Conservation (phyloP, 2,888 invertebrate genomes). For the Acrobasis consociella region DNA sequence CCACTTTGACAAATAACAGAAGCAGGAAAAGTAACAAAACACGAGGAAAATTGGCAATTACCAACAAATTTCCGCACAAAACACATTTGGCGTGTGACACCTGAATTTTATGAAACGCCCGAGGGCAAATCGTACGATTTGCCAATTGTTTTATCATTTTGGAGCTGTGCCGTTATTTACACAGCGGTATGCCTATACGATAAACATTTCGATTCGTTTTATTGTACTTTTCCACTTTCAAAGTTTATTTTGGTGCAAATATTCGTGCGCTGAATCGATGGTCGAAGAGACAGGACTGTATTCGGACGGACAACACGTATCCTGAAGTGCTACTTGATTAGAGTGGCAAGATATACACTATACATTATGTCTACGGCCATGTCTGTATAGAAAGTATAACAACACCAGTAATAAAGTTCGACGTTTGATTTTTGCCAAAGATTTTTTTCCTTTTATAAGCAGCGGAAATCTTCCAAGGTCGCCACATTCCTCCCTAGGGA, state of each 20-base stretch:
- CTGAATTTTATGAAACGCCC: conserved; percentile 3
- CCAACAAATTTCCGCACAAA: neutral
- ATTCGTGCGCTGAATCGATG: no score
- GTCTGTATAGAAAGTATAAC: no score
- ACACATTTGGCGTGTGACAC: conserved; percentile 1
- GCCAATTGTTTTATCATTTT: neutral
- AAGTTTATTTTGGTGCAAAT: no score
- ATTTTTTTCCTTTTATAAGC: conserved; percentile 11
- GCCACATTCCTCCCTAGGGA: conserved; percentile 8
- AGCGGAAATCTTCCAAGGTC: conserved; percentile 5
- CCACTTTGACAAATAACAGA: neutral
- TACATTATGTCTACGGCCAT: no score
- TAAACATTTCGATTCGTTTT: no score
- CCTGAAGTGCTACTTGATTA: no score
- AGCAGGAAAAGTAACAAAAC: conserved; percentile 4
- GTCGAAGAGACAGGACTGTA: no score
- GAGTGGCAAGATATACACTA: no score
- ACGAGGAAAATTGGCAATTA: conserved; percentile 8
- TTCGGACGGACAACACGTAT: no score
- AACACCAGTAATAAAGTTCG: neutral
- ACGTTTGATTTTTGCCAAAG: neutral
- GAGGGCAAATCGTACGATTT: neutral
- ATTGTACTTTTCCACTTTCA: no score
- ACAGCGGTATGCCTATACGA: no score
- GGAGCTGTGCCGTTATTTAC: neutral